These are phyloP conservation scores for Chymomyza costata DNA, from an alignment of 1,140 invertebrate species.

Conservation along the genomic window DNA sequence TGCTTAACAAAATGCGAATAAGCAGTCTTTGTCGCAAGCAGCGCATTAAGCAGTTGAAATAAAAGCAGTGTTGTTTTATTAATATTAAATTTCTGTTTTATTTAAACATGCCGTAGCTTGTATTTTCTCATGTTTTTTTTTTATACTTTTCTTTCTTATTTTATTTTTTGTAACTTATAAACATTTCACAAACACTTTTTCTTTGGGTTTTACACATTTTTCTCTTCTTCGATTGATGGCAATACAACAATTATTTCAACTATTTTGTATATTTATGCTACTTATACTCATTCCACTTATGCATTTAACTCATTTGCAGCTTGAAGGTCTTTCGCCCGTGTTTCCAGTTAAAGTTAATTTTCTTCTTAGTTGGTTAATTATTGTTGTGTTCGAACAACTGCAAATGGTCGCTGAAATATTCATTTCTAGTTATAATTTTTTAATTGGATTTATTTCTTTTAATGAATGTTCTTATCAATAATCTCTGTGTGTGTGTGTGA, in stretches of 20 bases:
- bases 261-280: constrained; percentile 68
- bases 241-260: constrained; percentile 71
- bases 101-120: constrained; percentile 39
- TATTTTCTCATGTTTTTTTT: constrained; percentile 14
- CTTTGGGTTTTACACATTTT: constrained; percentile 45
- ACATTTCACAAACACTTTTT: constrained; percentile 68
- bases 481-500: constrained; percentile 3
- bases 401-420: constrained; percentile 15
- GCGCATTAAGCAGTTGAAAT: neutral
- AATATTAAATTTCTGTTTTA: constrained; percentile 36
- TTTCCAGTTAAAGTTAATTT: constrained; percentile 17
- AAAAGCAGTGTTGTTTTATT: neutral
- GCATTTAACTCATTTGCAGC: constrained; percentile 22
- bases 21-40: neutral
- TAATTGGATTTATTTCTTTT: constrained; percentile 21
- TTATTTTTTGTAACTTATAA: constrained; percentile 56
- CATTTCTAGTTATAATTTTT: no score
- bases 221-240: constrained; percentile 43
- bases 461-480: constrained; percentile 6
- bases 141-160: constrained; percentile 35
- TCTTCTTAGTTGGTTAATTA: constrained; percentile 39
- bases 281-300: constrained; percentile 37
- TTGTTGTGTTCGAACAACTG: constrained; percentile 16
- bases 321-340: neutral
- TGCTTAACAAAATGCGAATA: no score